These are phyloP conservation scores for Polypedilum vanderplanki DNA, from an alignment of 1,140 invertebrate genomes.

Conservation along the genomic window DNA sequence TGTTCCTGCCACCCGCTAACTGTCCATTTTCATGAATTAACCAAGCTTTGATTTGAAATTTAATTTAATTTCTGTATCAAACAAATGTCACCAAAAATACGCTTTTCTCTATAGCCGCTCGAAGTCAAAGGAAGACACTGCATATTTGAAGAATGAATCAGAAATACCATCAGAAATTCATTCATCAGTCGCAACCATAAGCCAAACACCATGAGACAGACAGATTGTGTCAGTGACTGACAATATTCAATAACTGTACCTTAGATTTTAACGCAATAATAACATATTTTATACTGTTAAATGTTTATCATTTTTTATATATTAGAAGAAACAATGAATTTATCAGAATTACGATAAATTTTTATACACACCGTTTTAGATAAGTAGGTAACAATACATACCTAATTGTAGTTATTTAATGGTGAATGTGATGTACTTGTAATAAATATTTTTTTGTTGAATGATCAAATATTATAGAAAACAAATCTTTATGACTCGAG, in stretches of 20 bases:
- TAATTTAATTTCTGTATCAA: no score
- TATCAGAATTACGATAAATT: no score
- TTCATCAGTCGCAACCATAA: slow-evolving; percentile 10
- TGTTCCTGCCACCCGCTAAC: no score
- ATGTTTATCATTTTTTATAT: no score
- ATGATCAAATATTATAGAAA: neutral
- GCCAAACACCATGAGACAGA: slow-evolving; percentile 4
- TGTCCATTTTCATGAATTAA: no score
- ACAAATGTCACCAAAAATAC: neutral
- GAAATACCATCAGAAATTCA: slow-evolving; percentile 2
- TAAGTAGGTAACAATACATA: no score
- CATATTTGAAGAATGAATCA: slow-evolving; percentile 16
- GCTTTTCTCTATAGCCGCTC: slow-evolving; percentile 1
- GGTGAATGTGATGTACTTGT: slow-evolving; percentile 12
- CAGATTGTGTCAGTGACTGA: neutral
- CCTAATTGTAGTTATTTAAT: neutral
- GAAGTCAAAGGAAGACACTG: slow-evolving; percentile 2
- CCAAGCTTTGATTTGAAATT: no score
- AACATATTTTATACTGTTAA: no score
- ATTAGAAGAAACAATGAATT: no score
- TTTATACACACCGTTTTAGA: no score
- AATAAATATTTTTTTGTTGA: neutral
- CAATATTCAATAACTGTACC: neutral
- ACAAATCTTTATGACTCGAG: neutral
- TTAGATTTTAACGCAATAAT: neutral